Conservation (phyloP, 2,113 vertebrate genomes). For the Thunnus thynnus region DNA sequence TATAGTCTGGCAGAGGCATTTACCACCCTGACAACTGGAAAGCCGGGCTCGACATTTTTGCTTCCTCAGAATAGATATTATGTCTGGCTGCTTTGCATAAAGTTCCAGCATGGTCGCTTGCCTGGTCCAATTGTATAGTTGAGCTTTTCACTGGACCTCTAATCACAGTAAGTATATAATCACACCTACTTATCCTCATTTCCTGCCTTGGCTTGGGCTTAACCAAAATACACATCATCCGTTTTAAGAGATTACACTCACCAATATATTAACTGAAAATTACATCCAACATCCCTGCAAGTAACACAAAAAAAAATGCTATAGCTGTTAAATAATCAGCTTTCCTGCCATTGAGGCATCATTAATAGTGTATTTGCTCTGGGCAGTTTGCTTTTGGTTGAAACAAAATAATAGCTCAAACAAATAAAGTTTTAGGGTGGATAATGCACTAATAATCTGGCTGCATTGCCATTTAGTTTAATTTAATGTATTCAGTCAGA, state of each 20-base stretch:
- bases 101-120: neutral
- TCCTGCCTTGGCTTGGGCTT: neutral
- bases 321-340: neutral
- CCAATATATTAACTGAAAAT: neutral
- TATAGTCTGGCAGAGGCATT: constrained; percentile 57
- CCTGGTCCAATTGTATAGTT: neutral
- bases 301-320: neutral
- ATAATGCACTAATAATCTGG: too few relatives aligned
- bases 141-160: neutral
- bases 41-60: constrained; percentile 50
- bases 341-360: neutral
- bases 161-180: neutral
- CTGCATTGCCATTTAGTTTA: too few relatives aligned
- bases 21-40: constrained; percentile 53
- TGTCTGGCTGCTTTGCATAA: constrained; percentile 28
- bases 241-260: neutral
- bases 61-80: constrained; percentile 32
- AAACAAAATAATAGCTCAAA: neutral
- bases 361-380: neutral
- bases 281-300: neutral
- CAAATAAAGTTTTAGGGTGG: neutral
- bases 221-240: neutral
- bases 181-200: neutral
- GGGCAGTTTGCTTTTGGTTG: neutral
- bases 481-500: too few relatives aligned